phyloP scores from a whole-genome alignment of 2,113 vertebrate genomes.

The Plotosus lineatus region DNA sequence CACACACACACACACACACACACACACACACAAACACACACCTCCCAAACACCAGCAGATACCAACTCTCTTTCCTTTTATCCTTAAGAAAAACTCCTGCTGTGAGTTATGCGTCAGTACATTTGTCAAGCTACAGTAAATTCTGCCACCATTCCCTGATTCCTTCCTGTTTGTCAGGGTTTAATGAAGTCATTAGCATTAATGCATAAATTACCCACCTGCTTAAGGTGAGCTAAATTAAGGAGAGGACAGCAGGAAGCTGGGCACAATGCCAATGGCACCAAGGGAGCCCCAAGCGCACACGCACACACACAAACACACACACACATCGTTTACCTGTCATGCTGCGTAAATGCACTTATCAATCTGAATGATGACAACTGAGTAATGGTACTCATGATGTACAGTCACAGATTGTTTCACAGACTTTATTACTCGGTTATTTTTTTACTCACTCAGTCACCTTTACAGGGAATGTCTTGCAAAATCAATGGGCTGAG shows the following conservation, averaged over 20 bases:
- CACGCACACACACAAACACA: slow-evolving; percentile 25
- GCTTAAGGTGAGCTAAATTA: slow-evolving; percentile 43
- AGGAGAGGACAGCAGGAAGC: slow-evolving; percentile 10
- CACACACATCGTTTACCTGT: slow-evolving; percentile 22
- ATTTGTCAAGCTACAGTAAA: not conserved
- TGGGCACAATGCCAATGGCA: slow-evolving; percentile 9
- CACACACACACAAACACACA: no score
- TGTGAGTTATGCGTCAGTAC: slow-evolving; percentile 16
- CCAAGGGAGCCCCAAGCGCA: slow-evolving; percentile 1
- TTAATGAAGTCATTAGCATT: slow-evolving; percentile 40
- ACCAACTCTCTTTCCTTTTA: slow-evolving; percentile 2
- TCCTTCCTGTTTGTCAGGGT: slow-evolving; percentile 22
- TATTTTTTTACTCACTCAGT: slow-evolving; percentile 20
- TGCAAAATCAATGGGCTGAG: slow-evolving; percentile 28
- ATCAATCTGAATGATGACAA: not conserved
- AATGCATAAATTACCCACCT: slow-evolving; percentile 44
- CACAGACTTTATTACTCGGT: not conserved
- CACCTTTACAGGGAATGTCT: not conserved
- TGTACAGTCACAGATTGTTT: slow-evolving; percentile 9
- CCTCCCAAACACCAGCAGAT: not conserved
- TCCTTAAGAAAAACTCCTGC: slow-evolving; percentile 2
- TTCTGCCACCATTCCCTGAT: slow-evolving; percentile 2
- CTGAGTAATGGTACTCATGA: not conserved
- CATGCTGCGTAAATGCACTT: not conserved
- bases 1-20: no score